A percentile compares a stretch with the other conserved stretches of the same genome.
These are phyloP conservation scores for Allobates femoralis DNA, from an alignment of 2,797 vertebrate genomes.

Conservation along the genomic window DNA sequence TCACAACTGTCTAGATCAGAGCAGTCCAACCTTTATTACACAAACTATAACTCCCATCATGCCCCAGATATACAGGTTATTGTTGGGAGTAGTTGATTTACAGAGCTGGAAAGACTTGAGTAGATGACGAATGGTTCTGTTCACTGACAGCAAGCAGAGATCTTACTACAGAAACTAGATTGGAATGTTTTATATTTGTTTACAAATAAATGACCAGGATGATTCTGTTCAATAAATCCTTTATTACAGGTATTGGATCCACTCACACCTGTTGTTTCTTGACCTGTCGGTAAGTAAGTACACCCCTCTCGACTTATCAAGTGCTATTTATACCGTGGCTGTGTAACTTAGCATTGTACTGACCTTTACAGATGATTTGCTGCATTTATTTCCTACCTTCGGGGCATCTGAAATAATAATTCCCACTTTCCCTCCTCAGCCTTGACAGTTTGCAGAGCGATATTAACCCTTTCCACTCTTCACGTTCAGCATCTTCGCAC, in stretches of 20 bases:
- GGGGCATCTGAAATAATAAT: slow-evolving; percentile 27
- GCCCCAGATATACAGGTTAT: not conserved
- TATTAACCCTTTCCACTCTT: not conserved
- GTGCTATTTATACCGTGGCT: not conserved
- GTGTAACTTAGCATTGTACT: not conserved
- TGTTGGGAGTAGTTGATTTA: not conserved
- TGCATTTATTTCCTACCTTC: slow-evolving; percentile 23
- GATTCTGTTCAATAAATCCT: not conserved
- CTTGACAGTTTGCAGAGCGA: not conserved
- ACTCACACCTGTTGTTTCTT: not conserved
- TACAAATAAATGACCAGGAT: too few relatives aligned
- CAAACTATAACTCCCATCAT: not conserved
- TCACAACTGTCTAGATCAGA: not conserved
- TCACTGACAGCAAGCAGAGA: slow-evolving; percentile 6
- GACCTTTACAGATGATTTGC: slow-evolving; percentile 10
- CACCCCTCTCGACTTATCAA: not conserved
- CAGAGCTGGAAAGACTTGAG: not conserved
- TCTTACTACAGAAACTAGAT: not conserved
- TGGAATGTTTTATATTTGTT: not conserved
- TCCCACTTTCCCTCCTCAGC: not conserved
- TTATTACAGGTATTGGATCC: not conserved
- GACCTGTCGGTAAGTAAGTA: not conserved
- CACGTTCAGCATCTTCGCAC: not conserved
- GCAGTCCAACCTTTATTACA: not conserved
- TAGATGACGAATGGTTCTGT: not conserved